phyloP scores from a whole-genome alignment of 1,140 invertebrate genomes.

The Lysiphlebus fabarum region DNA sequence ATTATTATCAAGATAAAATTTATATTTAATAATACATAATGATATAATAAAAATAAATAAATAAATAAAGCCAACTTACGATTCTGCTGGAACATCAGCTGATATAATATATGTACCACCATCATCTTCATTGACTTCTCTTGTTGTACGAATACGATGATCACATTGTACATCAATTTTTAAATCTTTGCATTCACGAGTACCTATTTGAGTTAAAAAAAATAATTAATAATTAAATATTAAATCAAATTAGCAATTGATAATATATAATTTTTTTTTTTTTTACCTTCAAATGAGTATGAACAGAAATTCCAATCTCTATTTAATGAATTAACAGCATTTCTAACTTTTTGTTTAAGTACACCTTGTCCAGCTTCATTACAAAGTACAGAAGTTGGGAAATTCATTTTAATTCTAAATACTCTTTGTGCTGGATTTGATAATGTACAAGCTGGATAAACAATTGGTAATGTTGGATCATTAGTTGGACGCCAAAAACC shows the following conservation, averaged over 20 bases:
- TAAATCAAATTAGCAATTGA: neutral
- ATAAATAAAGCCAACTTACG: constrained; percentile 59
- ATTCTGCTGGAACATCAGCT: constrained; percentile 74
- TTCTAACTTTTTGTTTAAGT: constrained; percentile 79
- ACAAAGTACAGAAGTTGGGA: constrained; percentile 89
- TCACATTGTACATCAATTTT: constrained; percentile 88
- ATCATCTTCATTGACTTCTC: constrained; percentile 58
- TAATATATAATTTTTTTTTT: neutral
- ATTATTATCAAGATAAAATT: neutral
- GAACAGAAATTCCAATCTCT: constrained; percentile 93
- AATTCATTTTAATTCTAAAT: constrained; percentile 88
- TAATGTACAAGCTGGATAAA: constrained; percentile 89
- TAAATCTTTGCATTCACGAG: constrained; percentile 80
- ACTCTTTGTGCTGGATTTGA: constrained; percentile 84
- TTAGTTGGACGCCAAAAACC: constrained; percentile 90
- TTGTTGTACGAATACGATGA: constrained; percentile 59
- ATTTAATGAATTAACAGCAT: constrained; percentile 84
- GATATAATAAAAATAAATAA: constrained; percentile 8
- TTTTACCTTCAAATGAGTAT: constrained; percentile 74
- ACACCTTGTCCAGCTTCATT: constrained; percentile 92
- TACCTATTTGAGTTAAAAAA: constrained; percentile 41
- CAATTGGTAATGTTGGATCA: constrained; percentile 72
- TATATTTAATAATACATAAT: constrained; percentile 8
- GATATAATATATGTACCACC: constrained; percentile 75
- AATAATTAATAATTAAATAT: constrained; percentile 25